Evolutionary conservation across 2,113 vertebrate species (phyloP).

Genomic region (Ceuthmochares aereus): DNA sequence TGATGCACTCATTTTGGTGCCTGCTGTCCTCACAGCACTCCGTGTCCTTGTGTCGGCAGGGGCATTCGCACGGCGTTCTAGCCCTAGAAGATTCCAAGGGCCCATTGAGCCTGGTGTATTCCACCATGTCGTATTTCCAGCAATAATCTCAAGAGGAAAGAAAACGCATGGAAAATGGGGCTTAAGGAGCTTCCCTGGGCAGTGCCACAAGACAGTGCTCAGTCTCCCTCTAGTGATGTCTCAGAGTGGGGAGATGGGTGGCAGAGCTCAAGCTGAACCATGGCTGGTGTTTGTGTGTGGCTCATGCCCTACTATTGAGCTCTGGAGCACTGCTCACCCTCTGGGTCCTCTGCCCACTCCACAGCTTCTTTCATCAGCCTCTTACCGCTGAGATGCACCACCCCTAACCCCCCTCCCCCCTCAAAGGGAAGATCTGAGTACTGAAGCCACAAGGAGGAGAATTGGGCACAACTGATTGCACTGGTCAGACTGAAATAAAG

Average conservation of each 20-base stretch:
- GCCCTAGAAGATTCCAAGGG: neutral
- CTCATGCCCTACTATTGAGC: fast-evolving
- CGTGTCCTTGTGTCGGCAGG: fast-evolving
- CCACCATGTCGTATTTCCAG: neutral
- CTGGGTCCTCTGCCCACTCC: neutral
- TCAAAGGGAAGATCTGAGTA: neutral
- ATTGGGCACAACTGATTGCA: neutral
- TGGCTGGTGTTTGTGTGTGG: too few species aligned
- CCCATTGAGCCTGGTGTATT: fast-evolving
- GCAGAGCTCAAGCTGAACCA: fast-evolving
- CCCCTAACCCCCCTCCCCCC: too few species aligned
- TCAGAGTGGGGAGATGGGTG: neutral
- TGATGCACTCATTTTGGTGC: fast-evolving
- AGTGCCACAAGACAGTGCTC: neutral
- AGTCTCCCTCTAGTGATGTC: conserved; percentile 46
- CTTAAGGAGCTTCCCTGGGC: neutral
- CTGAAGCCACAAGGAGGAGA: fast-evolving
- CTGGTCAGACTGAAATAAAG: neutral
- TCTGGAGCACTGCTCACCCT: neutral
- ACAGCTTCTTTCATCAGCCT: neutral
- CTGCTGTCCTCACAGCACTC: neutral
- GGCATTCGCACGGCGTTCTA: fast-evolving
- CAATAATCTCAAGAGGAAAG: neutral
- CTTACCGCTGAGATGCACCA: neutral
- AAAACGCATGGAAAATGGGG: neutral